Percentiles rank a stretch among this genome's conserved stretches.
phyloP scores from a whole-genome alignment of 2,113 vertebrate genomes.

The Rhadina sibilatrix region DNA sequence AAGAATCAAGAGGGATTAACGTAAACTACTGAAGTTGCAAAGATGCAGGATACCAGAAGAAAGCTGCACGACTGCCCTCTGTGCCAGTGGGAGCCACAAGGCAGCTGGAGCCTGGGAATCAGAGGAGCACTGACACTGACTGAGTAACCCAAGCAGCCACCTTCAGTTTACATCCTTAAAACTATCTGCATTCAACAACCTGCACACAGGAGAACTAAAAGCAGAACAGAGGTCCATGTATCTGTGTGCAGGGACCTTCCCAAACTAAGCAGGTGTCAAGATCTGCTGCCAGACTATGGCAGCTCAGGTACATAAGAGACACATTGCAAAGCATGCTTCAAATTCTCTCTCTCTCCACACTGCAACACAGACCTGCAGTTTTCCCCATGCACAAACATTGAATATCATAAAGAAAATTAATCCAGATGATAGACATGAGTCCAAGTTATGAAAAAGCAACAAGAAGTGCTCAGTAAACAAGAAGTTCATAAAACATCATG shows the following conservation, averaged over 20 bases:
- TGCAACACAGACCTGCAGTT: background rate
- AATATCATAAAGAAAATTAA: background rate
- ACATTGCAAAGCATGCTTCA: background rate
- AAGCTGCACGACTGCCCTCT: rapidly evolving
- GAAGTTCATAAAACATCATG: background rate
- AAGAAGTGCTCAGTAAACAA: background rate
- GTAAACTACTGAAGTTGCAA: background rate
- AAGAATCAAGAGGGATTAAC: background rate
- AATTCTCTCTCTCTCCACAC: background rate
- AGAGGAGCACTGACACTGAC: background rate
- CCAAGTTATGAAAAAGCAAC: background rate
- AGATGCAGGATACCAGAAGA: background rate
- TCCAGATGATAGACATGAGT: background rate
- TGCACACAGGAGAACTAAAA: background rate
- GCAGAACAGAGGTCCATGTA: background rate
- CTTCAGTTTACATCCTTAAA: background rate
- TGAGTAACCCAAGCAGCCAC: background rate
- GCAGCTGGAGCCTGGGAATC: background rate
- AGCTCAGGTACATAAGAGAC: rapidly evolving
- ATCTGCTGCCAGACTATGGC: background rate
- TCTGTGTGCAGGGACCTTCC: background rate
- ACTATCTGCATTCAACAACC: background rate
- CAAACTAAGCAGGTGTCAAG: background rate
- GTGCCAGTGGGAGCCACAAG: background rate
- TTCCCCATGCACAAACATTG: background rate